phyloP scores from a whole-genome alignment of 37 sponge, comb jelly and placozoan species.

The Petrosia ficiformis region DNA sequence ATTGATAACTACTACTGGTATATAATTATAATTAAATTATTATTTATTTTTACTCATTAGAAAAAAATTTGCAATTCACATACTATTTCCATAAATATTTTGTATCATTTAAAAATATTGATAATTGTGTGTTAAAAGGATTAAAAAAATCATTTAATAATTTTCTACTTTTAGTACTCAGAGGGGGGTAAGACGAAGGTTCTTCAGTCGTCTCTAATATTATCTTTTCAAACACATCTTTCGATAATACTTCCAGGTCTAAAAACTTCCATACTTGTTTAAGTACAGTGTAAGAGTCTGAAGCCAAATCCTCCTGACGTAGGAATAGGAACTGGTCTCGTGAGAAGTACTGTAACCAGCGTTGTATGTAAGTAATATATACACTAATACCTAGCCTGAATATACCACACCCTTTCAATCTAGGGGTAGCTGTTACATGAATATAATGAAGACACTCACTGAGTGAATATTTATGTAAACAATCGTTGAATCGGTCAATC shows the following conservation, averaged over 20 bases:
- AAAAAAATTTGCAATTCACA: too few relatives aligned
- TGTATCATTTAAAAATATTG: background rate
- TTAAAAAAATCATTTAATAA: constrained; percentile 25
- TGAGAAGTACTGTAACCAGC: constrained; percentile 38
- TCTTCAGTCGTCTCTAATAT: background rate
- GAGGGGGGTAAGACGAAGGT: background rate
- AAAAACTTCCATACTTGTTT: constrained; percentile 44
- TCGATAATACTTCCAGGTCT: background rate
- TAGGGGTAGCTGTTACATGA: background rate
- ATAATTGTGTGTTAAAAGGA: constrained; percentile 17
- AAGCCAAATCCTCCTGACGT: constrained; percentile 36
- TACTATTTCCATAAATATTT: constrained; percentile 26
- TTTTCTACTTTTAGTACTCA: constrained; percentile 12
- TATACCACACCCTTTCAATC: background rate
- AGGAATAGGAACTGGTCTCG: constrained; percentile 48
- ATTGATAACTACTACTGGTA: too few relatives aligned
- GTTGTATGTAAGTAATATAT: constrained; percentile 35
- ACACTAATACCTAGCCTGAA: constrained; percentile 41
- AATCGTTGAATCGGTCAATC: background rate
- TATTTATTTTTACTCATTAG: too few relatives aligned
- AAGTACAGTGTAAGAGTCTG: constrained; percentile 12
- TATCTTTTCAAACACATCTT: constrained; percentile 14
- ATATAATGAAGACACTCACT: background rate
- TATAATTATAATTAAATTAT: too few relatives aligned
- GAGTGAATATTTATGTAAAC: background rate